Evolutionary conservation across 1,140 invertebrate genomes (phyloP).

Genomic region (Cydia splendana): DNA sequence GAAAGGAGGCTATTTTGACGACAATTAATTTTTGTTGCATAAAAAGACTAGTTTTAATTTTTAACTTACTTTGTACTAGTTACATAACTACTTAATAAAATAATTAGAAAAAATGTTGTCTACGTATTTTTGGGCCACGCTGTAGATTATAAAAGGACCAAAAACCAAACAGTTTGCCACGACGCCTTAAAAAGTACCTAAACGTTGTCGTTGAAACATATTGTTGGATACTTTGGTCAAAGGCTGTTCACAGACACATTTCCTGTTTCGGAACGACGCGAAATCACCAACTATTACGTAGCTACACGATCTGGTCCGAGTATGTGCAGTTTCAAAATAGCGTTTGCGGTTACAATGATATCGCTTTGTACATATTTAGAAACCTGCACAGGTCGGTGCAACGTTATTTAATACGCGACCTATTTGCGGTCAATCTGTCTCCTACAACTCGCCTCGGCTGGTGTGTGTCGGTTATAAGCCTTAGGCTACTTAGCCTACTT

Average conservation of each 20-base stretch:
- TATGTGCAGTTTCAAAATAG: constrained; percentile 58
- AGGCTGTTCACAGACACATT: constrained; percentile 25
- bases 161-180: neutral
- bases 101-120: no score
- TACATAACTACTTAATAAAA: no score
- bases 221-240: neutral
- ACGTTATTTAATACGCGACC: constrained; percentile 75
- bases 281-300: constrained; percentile 23
- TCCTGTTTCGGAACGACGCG: constrained; percentile 24
- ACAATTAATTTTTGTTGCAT: no score
- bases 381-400: constrained; percentile 66
- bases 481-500: no score
- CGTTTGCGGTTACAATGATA: constrained; percentile 68
- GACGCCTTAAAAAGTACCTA: neutral
- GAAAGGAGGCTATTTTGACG: no score
- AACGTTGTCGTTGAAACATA: neutral
- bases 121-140: no score
- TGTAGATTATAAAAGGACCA: neutral
- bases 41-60: no score
- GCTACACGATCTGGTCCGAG: constrained; percentile 12
- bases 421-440: constrained; percentile 71
- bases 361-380: constrained; percentile 74
- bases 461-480: constrained; percentile 46
- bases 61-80: no score
- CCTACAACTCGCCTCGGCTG: constrained; percentile 45